phyloP scores from a whole-genome alignment of 2,797 vertebrate genomes.

The Phrynocephalus guinanensis region DNA sequence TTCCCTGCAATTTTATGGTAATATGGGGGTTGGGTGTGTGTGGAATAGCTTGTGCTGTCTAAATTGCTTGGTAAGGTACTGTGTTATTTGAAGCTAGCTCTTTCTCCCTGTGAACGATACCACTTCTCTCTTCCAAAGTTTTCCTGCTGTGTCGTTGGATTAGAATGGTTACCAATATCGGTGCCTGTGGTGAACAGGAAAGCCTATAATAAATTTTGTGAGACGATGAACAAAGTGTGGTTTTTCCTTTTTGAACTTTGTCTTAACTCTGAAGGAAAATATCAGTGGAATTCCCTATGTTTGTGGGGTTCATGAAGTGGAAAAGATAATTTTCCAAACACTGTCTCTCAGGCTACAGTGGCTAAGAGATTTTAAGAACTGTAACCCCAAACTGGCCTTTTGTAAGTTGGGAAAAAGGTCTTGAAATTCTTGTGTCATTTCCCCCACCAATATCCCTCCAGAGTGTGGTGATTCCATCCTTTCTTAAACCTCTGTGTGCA shows the following conservation, averaged over 20 bases:
- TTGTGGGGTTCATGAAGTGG: background rate
- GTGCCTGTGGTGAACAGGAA: constrained; percentile 61
- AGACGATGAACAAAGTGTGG: constrained; percentile 43
- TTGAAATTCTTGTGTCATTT: background rate
- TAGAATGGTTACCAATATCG: constrained; percentile 46
- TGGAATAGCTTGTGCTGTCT: background rate
- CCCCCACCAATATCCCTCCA: background rate
- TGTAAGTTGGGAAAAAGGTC: no score
- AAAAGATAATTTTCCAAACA: background rate
- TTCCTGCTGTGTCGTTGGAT: constrained; percentile 41
- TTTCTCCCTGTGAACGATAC: constrained; percentile 39
- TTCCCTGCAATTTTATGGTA: background rate
- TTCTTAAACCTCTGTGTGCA: no score
- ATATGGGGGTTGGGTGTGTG: no score
- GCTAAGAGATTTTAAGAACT: no score
- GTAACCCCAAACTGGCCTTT: no score
- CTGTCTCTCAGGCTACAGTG: no score
- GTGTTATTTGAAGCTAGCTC: background rate
- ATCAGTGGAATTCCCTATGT: constrained; percentile 19
- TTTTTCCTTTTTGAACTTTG: constrained; percentile 31
- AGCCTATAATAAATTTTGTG: constrained; percentile 30
- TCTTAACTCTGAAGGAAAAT: background rate
- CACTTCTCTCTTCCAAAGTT: constrained; percentile 36
- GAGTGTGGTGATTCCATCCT: no score
- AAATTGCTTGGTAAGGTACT: background rate